A percentile compares a stretch with the other conserved stretches of the same genome.
phyloP scores from a whole-genome alignment of 2,797 vertebrate species.

The Platyrinchus mystaceus region DNA sequence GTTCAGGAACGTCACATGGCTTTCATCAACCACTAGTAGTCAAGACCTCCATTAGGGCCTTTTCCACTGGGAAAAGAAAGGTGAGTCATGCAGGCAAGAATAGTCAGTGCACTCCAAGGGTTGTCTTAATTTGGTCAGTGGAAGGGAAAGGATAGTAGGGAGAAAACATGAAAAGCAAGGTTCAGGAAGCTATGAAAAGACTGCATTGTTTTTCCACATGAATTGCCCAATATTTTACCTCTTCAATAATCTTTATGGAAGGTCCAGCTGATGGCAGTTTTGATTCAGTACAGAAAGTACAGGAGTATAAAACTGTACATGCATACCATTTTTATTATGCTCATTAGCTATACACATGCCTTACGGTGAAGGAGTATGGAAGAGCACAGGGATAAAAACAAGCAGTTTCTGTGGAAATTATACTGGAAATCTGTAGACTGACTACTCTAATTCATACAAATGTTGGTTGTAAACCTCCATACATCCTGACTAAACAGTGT shows the following conservation, averaged over 20 bases:
- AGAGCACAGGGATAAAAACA: neutral
- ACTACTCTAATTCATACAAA: neutral
- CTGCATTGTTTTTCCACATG: neutral
- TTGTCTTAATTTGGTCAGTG: neutral
- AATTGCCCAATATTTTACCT: neutral
- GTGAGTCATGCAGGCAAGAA: neutral
- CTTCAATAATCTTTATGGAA: neutral
- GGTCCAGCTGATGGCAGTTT: neutral
- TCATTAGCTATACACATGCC: neutral
- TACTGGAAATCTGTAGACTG: neutral
- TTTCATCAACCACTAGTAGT: neutral
- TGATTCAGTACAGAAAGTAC: neutral
- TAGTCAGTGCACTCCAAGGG: neutral
- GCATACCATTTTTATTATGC: neutral
- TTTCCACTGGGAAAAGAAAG: neutral
- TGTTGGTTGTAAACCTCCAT: neutral
- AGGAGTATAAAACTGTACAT: neutral
- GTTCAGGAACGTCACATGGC: neutral
- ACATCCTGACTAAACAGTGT: neutral
- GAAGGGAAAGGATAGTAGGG: neutral
- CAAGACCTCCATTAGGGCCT: neutral
- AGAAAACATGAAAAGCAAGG: neutral
- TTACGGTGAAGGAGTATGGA: neutral
- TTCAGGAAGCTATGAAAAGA: neutral
- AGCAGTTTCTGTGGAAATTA: neutral